phyloP scores from a whole-genome alignment of 2,113 vertebrate genomes.

The Pteruthius melanotis region DNA sequence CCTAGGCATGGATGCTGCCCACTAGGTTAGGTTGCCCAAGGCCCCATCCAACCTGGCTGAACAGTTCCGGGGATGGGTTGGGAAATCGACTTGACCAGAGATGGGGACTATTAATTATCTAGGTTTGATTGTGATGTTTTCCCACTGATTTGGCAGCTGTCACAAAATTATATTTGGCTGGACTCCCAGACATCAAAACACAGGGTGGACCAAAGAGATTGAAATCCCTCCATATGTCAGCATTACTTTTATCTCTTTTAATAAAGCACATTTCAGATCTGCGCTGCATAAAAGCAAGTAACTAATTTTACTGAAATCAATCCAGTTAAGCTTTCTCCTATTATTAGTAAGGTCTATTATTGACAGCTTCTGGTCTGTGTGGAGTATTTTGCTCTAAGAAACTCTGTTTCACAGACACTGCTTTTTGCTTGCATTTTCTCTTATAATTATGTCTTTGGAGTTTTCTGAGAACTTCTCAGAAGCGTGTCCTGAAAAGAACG shows the following conservation, averaged over 20 bases:
- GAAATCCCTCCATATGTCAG: background rate
- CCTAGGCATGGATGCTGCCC: background rate
- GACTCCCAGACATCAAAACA: background rate
- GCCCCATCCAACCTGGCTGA: background rate
- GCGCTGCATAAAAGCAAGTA: background rate
- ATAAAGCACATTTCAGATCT: background rate
- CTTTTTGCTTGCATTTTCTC: background rate
- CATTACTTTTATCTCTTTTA: background rate
- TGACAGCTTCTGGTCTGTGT: background rate
- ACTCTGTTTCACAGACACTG: background rate
- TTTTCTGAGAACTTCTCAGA: background rate
- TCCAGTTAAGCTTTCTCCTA: background rate
- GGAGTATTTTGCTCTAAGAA: background rate
- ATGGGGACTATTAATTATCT: background rate
- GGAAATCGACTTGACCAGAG: background rate
- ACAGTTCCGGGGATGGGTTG: background rate
- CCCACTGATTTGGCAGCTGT: background rate
- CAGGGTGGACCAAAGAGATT: background rate
- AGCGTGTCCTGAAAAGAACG: background rate
- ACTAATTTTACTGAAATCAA: background rate
- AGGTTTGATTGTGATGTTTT: background rate
- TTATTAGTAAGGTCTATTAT: background rate
- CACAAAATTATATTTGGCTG: background rate
- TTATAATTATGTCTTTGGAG: background rate
- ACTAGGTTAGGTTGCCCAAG: background rate